These are phyloP conservation scores for Phortica okadai DNA, from an alignment of 2,888 invertebrate genomes.

Conservation along the genomic window DNA sequence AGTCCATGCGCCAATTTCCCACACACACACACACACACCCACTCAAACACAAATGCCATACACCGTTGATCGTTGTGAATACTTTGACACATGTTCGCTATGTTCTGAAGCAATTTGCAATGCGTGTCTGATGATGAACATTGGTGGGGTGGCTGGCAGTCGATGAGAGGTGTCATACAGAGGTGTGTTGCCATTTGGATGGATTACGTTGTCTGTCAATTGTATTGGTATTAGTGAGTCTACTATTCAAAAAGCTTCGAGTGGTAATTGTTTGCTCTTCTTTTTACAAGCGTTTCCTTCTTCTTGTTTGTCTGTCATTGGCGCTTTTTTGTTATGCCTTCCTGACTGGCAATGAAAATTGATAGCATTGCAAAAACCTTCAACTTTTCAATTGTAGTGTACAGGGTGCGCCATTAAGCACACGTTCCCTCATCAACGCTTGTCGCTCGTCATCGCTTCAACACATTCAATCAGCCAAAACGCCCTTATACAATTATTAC, in stretches of 20 bases:
- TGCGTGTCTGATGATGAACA: too few species aligned
- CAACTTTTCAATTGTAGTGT: neutral
- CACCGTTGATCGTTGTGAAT: too few species aligned
- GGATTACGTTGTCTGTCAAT: conserved; percentile 35
- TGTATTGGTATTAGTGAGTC: neutral
- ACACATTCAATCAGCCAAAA: neutral
- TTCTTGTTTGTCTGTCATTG: neutral
- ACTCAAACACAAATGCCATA: conserved; percentile 11
- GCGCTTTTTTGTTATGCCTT: conserved; percentile 10
- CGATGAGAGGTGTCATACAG: too few species aligned
- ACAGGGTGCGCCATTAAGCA: neutral
- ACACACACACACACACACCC: conserved; percentile 17
- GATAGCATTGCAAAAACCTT: conserved; percentile 29
- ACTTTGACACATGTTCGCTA: too few species aligned
- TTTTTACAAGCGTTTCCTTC: neutral
- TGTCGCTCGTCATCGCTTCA: neutral
- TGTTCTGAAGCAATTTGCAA: too few species aligned
- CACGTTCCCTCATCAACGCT: neutral
- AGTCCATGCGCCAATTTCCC: conserved; percentile 6
- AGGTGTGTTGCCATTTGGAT: neutral
- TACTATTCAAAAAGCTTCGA: conserved; percentile 57
- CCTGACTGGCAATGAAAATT: conserved; percentile 25
- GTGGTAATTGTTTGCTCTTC: conserved; percentile 52
- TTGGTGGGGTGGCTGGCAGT: too few species aligned
- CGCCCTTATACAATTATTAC: too few species aligned